Evolutionary conservation across 2,113 vertebrate genomes (phyloP).

Genomic region (Xenopus borealis): DNA sequence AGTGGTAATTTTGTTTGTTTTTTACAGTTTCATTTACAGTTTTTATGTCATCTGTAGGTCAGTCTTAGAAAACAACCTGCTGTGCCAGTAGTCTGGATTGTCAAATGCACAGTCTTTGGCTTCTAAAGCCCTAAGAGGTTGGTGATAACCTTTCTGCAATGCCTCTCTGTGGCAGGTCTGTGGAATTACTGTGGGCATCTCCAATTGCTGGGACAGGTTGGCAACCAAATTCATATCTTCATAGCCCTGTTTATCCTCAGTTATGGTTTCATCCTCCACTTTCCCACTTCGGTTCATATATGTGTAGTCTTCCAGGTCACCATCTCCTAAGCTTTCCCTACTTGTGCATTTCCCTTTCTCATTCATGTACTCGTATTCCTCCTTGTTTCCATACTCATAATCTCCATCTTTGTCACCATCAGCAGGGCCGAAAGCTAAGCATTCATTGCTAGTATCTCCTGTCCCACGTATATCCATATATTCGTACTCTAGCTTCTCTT

Average conservation of each 20-base stretch:
- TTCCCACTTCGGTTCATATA: conserved; percentile 50
- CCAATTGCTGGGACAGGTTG: conserved; percentile 4
- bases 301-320: conserved; percentile 54
- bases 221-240: conserved; percentile 79
- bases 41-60: conserved; percentile 77
- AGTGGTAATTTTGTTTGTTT: no score
- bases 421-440: conserved; percentile 41
- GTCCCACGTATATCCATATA: conserved; percentile 82
- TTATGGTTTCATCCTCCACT: conserved; percentile 36
- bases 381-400: conserved; percentile 54
- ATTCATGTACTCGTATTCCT: conserved; percentile 66
- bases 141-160: conserved; percentile 60
- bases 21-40: no score
- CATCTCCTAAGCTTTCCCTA: background rate
- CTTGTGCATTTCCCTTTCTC: conserved; percentile 54
- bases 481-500: conserved; percentile 76
- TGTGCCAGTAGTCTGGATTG: conserved; percentile 96
- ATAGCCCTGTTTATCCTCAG: conserved; percentile 71
- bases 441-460: conserved; percentile 53
- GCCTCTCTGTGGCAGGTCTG: conserved; percentile 53
- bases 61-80: conserved; percentile 82
- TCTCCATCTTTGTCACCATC: conserved; percentile 53
- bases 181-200: conserved; percentile 42
- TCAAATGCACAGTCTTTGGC: conserved; percentile 83
- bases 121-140: conserved; percentile 75